Percentiles rank a stretch among this genome's conserved stretches.
These are phyloP conservation scores for Tetranychus piercei DNA, from an alignment of 2,888 invertebrate genomes.

Conservation along the genomic window DNA sequence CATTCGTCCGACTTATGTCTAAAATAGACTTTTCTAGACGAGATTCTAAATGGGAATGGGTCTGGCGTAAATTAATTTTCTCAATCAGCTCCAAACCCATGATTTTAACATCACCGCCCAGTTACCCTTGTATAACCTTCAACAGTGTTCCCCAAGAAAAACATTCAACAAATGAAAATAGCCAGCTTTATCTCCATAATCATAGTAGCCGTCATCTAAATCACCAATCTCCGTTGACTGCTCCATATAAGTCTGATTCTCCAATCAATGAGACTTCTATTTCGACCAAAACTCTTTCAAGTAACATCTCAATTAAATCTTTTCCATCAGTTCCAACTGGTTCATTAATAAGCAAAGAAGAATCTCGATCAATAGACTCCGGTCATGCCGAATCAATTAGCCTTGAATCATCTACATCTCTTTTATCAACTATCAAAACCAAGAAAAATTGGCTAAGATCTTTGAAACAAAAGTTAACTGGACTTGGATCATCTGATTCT, in stretches of 20 bases:
- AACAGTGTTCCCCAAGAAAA: not conserved
- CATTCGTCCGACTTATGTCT: slow-evolving; percentile 19
- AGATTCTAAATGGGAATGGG: slow-evolving; percentile 1
- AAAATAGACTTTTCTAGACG: slow-evolving; percentile 20
- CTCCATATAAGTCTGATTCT: not conserved
- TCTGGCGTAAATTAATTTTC: slow-evolving; percentile 6
- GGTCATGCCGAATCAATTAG: not conserved
- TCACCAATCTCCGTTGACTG: not conserved
- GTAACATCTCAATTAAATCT: not conserved
- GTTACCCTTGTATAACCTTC: not conserved
- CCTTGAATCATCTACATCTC: not conserved
- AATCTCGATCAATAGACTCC: not conserved
- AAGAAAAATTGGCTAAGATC: not conserved
- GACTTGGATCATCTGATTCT: not conserved
- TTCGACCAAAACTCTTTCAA: not conserved
- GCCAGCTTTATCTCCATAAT: not conserved
- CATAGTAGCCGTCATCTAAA: not conserved
- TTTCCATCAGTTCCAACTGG: not conserved
- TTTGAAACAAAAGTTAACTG: not conserved
- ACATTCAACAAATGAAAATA: not conserved
- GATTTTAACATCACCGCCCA: not conserved
- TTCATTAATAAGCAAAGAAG: not conserved
- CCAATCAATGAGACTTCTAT: not conserved
- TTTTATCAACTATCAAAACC: not conserved
- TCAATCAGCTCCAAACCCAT: slow-evolving; percentile 6